These are phyloP conservation scores for Polydrusus cervinus DNA, from an alignment of 2,888 invertebrate genomes.

Conservation along the genomic window DNA sequence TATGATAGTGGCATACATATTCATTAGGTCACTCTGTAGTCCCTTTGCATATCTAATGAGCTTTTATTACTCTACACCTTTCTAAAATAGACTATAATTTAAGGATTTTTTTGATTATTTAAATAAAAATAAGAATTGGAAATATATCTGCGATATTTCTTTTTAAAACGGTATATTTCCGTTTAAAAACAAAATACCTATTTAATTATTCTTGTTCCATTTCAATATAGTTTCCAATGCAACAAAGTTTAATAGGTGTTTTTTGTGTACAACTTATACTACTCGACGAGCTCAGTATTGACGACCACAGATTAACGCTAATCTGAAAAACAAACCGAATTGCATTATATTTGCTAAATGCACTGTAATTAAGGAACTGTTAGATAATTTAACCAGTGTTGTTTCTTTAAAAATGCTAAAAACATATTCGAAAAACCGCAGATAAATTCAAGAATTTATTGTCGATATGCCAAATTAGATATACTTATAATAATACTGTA, in stretches of 20 bases:
- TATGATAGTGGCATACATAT: too few species aligned
- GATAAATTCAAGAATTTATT: constrained; percentile 36
- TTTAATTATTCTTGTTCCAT: constrained; percentile 3
- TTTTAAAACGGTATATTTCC: background rate
- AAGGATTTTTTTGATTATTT: background rate
- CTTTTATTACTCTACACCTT: too few species aligned
- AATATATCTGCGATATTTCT: background rate
- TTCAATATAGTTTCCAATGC: background rate
- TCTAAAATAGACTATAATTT: too few species aligned
- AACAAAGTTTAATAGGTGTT: background rate
- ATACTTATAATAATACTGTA: background rate
- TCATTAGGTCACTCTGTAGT: too few species aligned
- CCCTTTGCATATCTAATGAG: too few species aligned
- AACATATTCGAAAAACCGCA: constrained; percentile 38
- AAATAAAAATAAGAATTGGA: background rate
- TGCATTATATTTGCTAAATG: constrained; percentile 15
- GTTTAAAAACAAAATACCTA: background rate
- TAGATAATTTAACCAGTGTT: constrained; percentile 44
- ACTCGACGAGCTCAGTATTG: background rate
- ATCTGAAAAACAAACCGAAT: constrained; percentile 8
- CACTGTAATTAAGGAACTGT: constrained; percentile 33
- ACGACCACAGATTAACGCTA: background rate
- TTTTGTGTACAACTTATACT: background rate
- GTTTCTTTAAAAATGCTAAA: constrained; percentile 37
- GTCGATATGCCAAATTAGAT: constrained; percentile 31